Base-by-base conservation (phyloP, 2,797 vertebrate genomes). In the Mycteria americana region DNA sequence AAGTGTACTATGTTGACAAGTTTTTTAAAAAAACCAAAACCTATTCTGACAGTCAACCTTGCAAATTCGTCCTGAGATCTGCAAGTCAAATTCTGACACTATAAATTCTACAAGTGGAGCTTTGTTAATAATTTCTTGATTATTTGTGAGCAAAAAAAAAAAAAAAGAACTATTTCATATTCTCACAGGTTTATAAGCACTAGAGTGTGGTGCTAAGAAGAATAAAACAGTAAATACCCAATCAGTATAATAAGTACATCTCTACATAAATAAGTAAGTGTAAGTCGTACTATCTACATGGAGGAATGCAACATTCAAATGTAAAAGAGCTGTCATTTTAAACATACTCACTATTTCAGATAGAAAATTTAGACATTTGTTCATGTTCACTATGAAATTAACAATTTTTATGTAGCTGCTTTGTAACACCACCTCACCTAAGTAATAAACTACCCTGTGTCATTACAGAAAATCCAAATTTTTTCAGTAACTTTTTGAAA, bases 111-210 rank as follows among this genome's bases (percentile, higher is more conserved):
- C 37, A 88, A 77, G 54, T 85, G 51, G 25, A 78, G 54, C 17
- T 91, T 96, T 92, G 79, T 92, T 95, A 94, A 89, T 82, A 92
- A 80, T 75, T 70, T 65, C 63, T 95, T 96, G 64, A 94, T 95
- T 91, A 81, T 87, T 77, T 88, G n/a, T 90, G 45, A 86, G 33
- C 9, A 62, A 1, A 18, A 57, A 50, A 77, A 65, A n/a, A 31
- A 28, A 16, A 6, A 37, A 18, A 14, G 18, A 59, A 41, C 35
- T 72, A 18, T 15, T 33, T 93, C n/a, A 25, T 57, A 75, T 78
- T 86, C 81, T 78, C 31, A 63, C 19, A 70, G 30, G 7, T 81
- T 93, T 81, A 73, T 39, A 75, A 9, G 10, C 28, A 78, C 13
- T 51, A 24, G 24, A 64, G 17, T 62, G 25, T 0, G 0, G 8